Base-by-base conservation (phyloP, 2,888 invertebrate genomes). In the Limenitis arthemis region DNA sequence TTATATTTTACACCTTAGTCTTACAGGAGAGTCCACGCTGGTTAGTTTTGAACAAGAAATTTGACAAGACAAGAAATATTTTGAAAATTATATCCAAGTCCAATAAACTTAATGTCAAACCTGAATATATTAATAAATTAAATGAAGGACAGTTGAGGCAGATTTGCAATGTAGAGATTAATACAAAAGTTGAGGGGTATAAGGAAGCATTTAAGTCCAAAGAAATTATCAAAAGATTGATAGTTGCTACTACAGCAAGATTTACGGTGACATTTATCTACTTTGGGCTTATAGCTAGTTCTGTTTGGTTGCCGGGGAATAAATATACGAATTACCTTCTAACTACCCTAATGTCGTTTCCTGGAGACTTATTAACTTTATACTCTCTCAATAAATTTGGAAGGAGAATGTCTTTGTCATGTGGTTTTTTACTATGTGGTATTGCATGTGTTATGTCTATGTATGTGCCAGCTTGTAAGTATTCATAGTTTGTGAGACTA, bases 311-410 rank as follows among this genome's bases (percentile, higher is more conserved):
- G 12, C 81, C 84, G 0, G 84, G 84, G 0, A 67, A 79, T 47
- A 83, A 80, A 49, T 79, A 83, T 48, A 67, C 70, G 2, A 83
- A 82, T 59, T 84, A 83, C 49, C 53, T 81, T 11, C 61, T 84
- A 42, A 62, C 76, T 2, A 76, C 82, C 0, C 59, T 80, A 36
- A 79, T 80, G 75, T 82, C 81, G 0, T 81, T 79, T 39, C 84
- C 83, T 0, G 84, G 83, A 1, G 83, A 83, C 54, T 47, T 82
- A 41, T 55, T 78, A 1, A 71, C 73, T 0, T 58, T 81, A 61
- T 75, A 75, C 53, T 54, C 76, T 48, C 79, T 84, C 79, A 78
- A 79, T 57, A 80, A 69, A 54, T 56, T 75, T 20, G 84, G 84
- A 6, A 71, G 84, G 40, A 78, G 75, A 51, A 36, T 67, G 51